These are phyloP conservation scores for Diabrotica virgifera DNA, from an alignment of 1,140 invertebrate species.

Conservation along the genomic window DNA sequence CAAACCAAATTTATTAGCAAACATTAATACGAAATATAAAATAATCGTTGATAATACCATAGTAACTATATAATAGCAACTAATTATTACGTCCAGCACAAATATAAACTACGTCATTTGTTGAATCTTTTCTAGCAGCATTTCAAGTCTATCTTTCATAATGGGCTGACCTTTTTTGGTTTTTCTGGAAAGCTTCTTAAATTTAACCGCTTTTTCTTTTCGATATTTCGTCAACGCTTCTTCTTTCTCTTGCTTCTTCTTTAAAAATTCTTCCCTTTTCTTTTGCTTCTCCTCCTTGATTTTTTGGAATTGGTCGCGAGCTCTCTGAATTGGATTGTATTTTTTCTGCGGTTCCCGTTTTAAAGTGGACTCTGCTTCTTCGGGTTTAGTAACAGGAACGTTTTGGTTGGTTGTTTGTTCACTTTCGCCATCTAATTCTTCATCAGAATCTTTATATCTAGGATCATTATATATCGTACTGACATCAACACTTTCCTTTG, in stretches of 20 bases:
- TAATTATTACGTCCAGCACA: too few species aligned
- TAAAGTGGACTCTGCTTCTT: slow-evolving; percentile 28
- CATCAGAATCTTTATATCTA: slow-evolving; percentile 17
- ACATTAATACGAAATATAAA: too few species aligned
- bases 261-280: slow-evolving; percentile 52
- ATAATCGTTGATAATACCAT: too few species aligned
- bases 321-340: slow-evolving; percentile 51
- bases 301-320: slow-evolving; percentile 55
- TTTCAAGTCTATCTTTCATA: slow-evolving; percentile 70
- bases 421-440: neutral
- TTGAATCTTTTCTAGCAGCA: slow-evolving; percentile 66
- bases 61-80: too few species aligned
- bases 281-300: slow-evolving; percentile 57
- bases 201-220: slow-evolving; percentile 62
- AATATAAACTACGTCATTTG: neutral
- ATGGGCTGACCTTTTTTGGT: slow-evolving; percentile 74
- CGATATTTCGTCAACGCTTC: slow-evolving; percentile 64
- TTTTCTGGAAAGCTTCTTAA: slow-evolving; percentile 66
- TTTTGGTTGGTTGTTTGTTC: slow-evolving; percentile 7
- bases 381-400: slow-evolving; percentile 7
- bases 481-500: slow-evolving; percentile 26
- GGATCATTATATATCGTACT: slow-evolving; percentile 11
- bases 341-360: slow-evolving; percentile 23
- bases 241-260: slow-evolving; percentile 55
- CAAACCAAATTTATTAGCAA: too few species aligned